Base-by-base conservation (phyloP, 1,140 invertebrate species). In the Nautilus pompilius region DNA sequence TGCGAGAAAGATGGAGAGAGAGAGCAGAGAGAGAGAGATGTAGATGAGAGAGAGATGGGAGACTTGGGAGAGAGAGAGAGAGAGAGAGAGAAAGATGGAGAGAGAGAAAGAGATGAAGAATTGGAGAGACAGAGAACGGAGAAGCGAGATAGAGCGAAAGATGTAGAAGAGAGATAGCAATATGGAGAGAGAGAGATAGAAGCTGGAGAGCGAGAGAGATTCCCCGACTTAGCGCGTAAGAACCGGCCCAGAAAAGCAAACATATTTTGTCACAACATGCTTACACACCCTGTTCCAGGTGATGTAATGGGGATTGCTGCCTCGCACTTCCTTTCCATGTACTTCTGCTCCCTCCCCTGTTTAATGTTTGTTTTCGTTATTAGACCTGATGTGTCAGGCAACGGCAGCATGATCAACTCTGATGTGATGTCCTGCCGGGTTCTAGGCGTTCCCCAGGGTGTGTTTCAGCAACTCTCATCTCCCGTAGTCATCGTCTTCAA, bases 351-450 rank as follows among this genome's bases (percentile, higher is more conserved):
- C 51, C 30, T 60, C 61, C 29, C 63, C 60, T 30, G 15, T 65
- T 2, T 65, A 61, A 22, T 32, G 54, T 22, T 65, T 61, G 30
- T 58, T 55, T n/a, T 49, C 63, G 4, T 60, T 65, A 34, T 29
- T 59, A 22, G 51, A 36, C 15, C 26, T 65, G 0, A 20, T 60
- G 53, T 56, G 53, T 6, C 24, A 53, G 26, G 54, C 61, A 55
- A 33, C 34, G 36, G 15, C 17, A 45, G 53, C 55, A 34, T 32
- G 26, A 58, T 74, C 6, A 70, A 59, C 28, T 70, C 70, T 32
- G 72, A 74, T 45, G 58, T 74, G 15, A 29, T 74, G 10, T 69
- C 70, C 1, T 59, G 45, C 8, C 62, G 62, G 33, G 56, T 74
- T 8, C 34, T 74, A 2, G 65, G 62, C 17, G 28, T 68, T 2